Evolutionary conservation across 2,113 vertebrate species (phyloP), one percentile per base, ranked within the genome.

Genomic region (Stercorarius parasiticus): DNA sequence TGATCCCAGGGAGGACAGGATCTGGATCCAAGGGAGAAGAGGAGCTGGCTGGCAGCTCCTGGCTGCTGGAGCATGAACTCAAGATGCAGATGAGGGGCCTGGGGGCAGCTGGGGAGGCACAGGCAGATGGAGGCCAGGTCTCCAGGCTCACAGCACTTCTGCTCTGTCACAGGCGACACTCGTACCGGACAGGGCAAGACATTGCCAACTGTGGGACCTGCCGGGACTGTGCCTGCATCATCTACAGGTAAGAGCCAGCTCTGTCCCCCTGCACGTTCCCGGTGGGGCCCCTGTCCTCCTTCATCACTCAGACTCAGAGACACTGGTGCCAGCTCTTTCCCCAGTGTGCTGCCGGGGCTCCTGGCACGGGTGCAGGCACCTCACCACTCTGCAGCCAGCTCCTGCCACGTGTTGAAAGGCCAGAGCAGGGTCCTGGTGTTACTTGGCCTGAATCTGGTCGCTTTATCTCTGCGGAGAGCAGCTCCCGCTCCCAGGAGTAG

Each of bases 121-220:
- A 1, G 43, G 20, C 47, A 36, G 30, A 29, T 4, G 1, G 6
- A 34, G 53, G 11, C 0, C 0, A 0, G 53, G 13, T 49, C 34
- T 59, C 69, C 32, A 3, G 18, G 26, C 80, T 96, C 72, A 96
- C 5, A 2, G 65, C 59, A 11, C 25, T 0, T 72, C 27, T 78
- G 97, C 97, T 93, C 95, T 76, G 76, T 91, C 61, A 72, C 98
- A 99, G 98, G 98, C 98, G 98, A 91, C 98, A 98, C 97, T 99
- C 98, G 2, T 99, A 99, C 97, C 96, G 98, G 38, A 99, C 98
- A 2, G 98, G 98, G 82, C 98, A 99, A 95, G 98, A 99, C 97
- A 99, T 99, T 25, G 98, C 98, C 96, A 99, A 99, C 98, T 99
- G 98, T 21, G 98, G 98, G 82, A 99, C 98, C 87, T 99, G 98